Evolutionary conservation across 2,113 vertebrate genomes (phyloP).

Genomic region (Calidris pygmaea): DNA sequence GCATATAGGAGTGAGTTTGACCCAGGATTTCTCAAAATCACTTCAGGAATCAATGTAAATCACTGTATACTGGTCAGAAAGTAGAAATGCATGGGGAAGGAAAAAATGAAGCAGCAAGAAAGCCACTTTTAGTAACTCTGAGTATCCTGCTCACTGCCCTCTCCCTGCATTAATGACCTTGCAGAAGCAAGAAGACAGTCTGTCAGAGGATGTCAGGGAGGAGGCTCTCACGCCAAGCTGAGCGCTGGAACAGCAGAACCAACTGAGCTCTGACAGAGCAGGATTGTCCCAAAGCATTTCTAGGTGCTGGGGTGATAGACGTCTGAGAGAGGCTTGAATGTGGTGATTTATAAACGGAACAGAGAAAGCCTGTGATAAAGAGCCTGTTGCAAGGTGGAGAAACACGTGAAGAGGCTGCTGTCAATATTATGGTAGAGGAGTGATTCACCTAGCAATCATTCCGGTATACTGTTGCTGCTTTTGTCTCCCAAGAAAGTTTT

Average conservation of each 20-base stretch:
- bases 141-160: not conserved
- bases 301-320: not conserved
- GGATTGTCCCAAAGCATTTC: not conserved
- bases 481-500: not conserved
- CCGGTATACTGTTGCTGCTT: not conserved
- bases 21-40: not conserved
- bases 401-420: not conserved
- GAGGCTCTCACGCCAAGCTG: not conserved
- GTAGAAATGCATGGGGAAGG: not conserved
- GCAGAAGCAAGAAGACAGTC: not conserved
- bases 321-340: not conserved
- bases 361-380: not conserved
- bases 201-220: rapidly evolving
- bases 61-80: not conserved
- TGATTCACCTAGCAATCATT: not conserved
- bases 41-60: not conserved
- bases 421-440: not conserved
- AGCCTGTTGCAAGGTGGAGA: not conserved
- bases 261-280: not conserved
- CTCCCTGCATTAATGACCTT: not conserved
- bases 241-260: not conserved
- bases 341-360: not conserved
- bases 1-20: not conserved
- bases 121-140: not conserved
- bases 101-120: not conserved